Evolutionary conservation across 2,888 invertebrate species (phyloP).

Genomic region (Aricia artaxerxes): DNA sequence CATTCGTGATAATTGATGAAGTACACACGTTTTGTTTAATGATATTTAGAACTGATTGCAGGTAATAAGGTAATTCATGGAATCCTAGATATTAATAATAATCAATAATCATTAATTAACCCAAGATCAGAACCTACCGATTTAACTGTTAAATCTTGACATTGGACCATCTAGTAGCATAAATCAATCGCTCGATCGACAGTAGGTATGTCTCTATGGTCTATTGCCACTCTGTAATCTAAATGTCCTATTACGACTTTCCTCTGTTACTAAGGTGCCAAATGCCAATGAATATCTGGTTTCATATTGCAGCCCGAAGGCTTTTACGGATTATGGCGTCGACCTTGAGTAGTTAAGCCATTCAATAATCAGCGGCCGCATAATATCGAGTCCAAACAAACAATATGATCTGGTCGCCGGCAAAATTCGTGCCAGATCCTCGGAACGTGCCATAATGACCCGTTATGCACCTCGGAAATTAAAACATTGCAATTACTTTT

Average conservation of each 20-base stretch:
- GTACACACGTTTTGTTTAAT: background rate
- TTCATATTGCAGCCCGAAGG: background rate
- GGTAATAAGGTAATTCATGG: background rate
- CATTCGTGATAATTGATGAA: background rate
- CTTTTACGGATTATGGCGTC: slow-evolving; percentile 1
- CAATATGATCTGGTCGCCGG: background rate
- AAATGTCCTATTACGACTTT: background rate
- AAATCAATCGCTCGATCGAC: too few species aligned
- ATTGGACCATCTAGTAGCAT: too few species aligned
- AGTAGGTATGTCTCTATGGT: too few species aligned
- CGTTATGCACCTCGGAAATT: background rate
- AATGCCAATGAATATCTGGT: background rate
- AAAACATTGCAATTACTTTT: background rate
- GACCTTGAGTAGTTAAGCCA: background rate
- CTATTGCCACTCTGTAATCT: background rate
- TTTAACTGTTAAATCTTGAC: background rate
- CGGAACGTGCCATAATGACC: slow-evolving; percentile 15
- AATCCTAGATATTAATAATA: background rate
- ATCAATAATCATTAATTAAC: background rate
- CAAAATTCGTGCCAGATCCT: slow-evolving; percentile 4
- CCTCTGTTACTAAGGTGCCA: background rate
- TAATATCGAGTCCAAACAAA: slow-evolving; percentile 9
- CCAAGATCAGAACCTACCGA: background rate
- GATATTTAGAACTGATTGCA: background rate
- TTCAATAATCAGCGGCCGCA: background rate